Conservation (phyloP, 2,888 invertebrate species). For the Habrosyne pyritoides region DNA sequence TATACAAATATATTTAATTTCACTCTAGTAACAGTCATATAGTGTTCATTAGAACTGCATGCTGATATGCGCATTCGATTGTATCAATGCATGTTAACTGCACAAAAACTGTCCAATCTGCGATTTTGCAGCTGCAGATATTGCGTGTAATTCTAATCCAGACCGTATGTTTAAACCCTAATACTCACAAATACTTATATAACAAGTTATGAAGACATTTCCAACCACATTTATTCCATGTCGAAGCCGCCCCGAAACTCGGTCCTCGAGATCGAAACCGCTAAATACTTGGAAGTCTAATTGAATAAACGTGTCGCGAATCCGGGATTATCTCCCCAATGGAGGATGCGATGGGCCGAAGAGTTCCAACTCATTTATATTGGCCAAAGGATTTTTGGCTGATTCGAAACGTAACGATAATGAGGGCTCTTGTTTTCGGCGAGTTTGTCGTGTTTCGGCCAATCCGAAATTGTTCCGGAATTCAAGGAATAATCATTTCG, state of each 20-base stretch:
- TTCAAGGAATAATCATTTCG: no score
- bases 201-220: neutral
- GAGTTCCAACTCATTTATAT: constrained; percentile 38
- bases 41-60: no score
- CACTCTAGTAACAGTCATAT: no score
- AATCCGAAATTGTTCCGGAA: no score
- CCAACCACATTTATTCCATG: neutral
- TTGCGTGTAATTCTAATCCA: no score
- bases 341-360: neutral
- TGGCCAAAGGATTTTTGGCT: constrained; percentile 44
- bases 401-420: constrained; percentile 13
- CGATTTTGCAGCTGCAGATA: no score
- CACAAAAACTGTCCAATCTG: no score
- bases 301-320: constrained; percentile 71
- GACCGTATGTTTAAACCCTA: no score
- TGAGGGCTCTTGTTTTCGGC: neutral
- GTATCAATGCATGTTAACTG: no score
- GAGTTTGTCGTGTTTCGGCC: neutral
- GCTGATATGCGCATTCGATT: no score
- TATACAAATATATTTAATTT: no score
- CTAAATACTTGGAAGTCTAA: constrained; percentile 68
- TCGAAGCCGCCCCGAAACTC: neutral
- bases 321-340: constrained; percentile 53
- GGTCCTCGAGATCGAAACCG: constrained; percentile 31
- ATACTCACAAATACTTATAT: no score